These are phyloP conservation scores for Pollenia griseotomentosa DNA, from an alignment of 2,888 invertebrate species.

Conservation along the genomic window DNA sequence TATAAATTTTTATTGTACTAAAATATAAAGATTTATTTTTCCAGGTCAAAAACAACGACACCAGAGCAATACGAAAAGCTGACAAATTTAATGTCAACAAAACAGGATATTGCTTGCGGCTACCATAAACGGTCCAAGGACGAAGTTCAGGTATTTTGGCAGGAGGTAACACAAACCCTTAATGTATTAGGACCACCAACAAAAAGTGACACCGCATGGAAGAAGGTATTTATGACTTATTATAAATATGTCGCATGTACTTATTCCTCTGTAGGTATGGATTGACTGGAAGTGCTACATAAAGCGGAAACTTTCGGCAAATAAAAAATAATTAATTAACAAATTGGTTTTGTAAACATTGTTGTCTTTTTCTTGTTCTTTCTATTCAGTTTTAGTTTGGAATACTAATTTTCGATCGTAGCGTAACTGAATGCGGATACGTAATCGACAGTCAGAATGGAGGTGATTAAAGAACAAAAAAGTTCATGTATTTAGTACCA, in stretches of 20 bases:
- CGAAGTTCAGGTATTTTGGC: too few relatives aligned
- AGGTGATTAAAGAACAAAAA: too few relatives aligned
- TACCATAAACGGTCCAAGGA: slow-evolving; percentile 45
- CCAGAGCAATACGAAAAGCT: slow-evolving; percentile 47
- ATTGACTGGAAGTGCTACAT: slow-evolving; percentile 56
- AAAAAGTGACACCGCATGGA: slow-evolving; percentile 51
- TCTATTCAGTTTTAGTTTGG: too few relatives aligned
- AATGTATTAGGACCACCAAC: too few relatives aligned
- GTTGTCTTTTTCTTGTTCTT: too few relatives aligned
- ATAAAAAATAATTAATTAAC: slow-evolving; percentile 48
- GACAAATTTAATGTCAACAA: slow-evolving; percentile 30
- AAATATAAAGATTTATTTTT: slow-evolving; percentile 13
- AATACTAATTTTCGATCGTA: too few relatives aligned
- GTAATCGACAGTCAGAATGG: too few relatives aligned
- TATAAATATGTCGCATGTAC: slow-evolving; percentile 14
- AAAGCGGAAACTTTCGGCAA: slow-evolving; percentile 44
- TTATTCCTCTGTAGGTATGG: slow-evolving; percentile 48
- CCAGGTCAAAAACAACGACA: slow-evolving; percentile 50
- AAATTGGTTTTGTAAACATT: too few relatives aligned
- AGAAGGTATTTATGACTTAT: slow-evolving; percentile 36
- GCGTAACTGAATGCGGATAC: too few relatives aligned
- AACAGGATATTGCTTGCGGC: slow-evolving; percentile 50
- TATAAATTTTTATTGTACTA: slow-evolving; percentile 4
- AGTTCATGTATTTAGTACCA: too few relatives aligned
- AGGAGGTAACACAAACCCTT: too few relatives aligned